These are phyloP conservation scores for Rutpela maculata DNA, from an alignment of 2,888 invertebrate genomes.

Conservation along the genomic window DNA sequence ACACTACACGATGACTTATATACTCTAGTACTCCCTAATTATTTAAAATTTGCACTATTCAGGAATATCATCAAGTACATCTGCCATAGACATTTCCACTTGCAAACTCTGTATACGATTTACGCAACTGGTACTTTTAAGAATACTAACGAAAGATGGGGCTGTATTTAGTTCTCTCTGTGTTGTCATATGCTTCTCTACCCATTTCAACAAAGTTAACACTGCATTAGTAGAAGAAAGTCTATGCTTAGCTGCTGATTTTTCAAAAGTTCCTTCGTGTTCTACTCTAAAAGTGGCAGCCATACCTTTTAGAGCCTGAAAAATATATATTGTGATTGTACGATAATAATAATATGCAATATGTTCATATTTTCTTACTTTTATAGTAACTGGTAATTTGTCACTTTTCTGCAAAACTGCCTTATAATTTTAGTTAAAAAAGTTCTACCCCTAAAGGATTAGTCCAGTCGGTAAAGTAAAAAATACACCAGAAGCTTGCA, in stretches of 20 bases:
- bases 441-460: too few relatives aligned
- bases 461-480: too few relatives aligned
- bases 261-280: background rate
- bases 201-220: background rate
- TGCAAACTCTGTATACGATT: background rate
- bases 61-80: too few relatives aligned
- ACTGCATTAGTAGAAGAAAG: background rate
- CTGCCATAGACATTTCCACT: background rate
- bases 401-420: too few relatives aligned
- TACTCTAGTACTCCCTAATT: too few relatives aligned
- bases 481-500: too few relatives aligned
- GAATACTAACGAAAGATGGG: background rate
- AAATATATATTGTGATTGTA: slow-evolving; percentile 5
- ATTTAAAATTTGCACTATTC: too few relatives aligned
- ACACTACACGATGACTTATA: too few relatives aligned
- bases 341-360: too few relatives aligned
- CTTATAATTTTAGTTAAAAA: too few relatives aligned
- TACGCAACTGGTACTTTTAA: background rate
- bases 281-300: background rate
- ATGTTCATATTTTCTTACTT: too few relatives aligned
- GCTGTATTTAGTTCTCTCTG: background rate
- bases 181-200: background rate
- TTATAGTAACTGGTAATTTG: too few relatives aligned
- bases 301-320: slow-evolving; percentile 1
- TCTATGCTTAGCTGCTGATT: background rate